phyloP scores from a whole-genome alignment of 2,888 invertebrate species.

The Athalia rosae region DNA sequence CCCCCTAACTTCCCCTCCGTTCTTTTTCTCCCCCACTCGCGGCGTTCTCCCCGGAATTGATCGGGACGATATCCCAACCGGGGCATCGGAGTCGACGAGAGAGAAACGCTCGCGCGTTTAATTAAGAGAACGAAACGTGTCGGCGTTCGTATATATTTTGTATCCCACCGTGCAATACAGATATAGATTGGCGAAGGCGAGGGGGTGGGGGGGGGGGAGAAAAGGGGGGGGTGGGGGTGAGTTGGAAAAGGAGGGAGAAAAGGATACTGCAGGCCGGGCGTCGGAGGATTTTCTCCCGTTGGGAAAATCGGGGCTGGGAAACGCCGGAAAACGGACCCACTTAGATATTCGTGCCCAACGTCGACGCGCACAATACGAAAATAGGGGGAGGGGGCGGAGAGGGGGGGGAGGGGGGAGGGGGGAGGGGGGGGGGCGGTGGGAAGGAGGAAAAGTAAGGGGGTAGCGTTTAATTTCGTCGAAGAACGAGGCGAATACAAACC shows the following conservation, averaged over 20 bases:
- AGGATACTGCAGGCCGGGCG: too few relatives aligned
- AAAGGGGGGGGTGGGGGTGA: too few relatives aligned
- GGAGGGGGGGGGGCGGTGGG: not conserved
- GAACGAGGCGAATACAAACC: constrained; percentile 41
- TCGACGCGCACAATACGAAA: constrained; percentile 27
- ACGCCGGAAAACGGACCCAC: too few relatives aligned
- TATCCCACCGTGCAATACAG: not conserved
- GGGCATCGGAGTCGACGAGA: constrained; percentile 30
- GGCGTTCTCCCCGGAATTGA: constrained; percentile 31
- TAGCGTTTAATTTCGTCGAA: constrained; percentile 44
- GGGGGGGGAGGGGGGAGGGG: not conserved
- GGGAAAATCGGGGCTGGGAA: too few relatives aligned
- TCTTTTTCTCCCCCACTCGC: too few relatives aligned
- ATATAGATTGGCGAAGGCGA: too few relatives aligned
- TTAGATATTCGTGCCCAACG: constrained; percentile 8
- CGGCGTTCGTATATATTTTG: constrained; percentile 16
- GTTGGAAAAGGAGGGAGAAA: too few relatives aligned
- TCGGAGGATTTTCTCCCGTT: too few relatives aligned
- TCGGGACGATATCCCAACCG: constrained; percentile 24
- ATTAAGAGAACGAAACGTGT: constrained; percentile 30
- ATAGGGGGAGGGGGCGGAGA: not conserved
- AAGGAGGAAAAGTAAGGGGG: not conserved
- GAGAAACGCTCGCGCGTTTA: constrained; percentile 10
- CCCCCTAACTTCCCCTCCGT: not conserved
- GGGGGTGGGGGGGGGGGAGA: too few relatives aligned